Evolutionary conservation across 2,113 vertebrate species (phyloP), one percentile per base, ranked within the genome.

Genomic region (Platichthys stellatus): DNA sequence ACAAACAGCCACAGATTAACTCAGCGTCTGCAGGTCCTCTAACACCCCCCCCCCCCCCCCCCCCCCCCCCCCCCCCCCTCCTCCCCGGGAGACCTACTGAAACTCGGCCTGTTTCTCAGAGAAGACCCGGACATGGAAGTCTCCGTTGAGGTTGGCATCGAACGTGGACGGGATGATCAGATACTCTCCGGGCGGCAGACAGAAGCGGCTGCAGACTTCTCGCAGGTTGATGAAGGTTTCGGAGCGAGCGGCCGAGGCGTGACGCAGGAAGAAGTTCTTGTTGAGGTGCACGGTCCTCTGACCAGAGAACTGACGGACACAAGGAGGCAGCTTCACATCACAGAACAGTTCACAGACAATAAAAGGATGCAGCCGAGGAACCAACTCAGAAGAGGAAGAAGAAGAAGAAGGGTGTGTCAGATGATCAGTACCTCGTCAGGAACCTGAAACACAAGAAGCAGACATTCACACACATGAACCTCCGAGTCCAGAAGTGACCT

Each of bases 71-170:
- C 13, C 3, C 43, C 43, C 23, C 23, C 23, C 23, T 1, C 23
- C 23, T 1, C 12, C 13, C 2, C 15, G 15, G 47, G 20, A 11
- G 10, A 65, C 94, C 1, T 84, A 96, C 96, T 93, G 92, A 0
- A 92, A 88, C 49, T 92, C 85, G 0, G 92, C 88, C 35, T 90
- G 87, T 47, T 94, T 96, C 91, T 96, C 94, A 0, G 94, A 92
- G 89, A 96, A 96, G 21, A 96, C 90, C 4, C 95, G 72, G 20
- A 97, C 85, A 26, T 93, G 95, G 87, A 96, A 96, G 78, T 96
- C 95, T 28, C 95, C 95, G 0, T 94, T 83, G 88, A 92, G 86
- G 56, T 93, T 85, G 20, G 95, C 95, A 40, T 96, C 79, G 0
- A 95, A 96, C 23, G 96, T 96, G 76, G 95, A 95, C 0, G 95